A percentile compares a stretch with the other conserved stretches of the same genome.
Evolutionary conservation across 2,113 vertebrate genomes (phyloP).

Genomic region (Neodon shergylaensis): DNA sequence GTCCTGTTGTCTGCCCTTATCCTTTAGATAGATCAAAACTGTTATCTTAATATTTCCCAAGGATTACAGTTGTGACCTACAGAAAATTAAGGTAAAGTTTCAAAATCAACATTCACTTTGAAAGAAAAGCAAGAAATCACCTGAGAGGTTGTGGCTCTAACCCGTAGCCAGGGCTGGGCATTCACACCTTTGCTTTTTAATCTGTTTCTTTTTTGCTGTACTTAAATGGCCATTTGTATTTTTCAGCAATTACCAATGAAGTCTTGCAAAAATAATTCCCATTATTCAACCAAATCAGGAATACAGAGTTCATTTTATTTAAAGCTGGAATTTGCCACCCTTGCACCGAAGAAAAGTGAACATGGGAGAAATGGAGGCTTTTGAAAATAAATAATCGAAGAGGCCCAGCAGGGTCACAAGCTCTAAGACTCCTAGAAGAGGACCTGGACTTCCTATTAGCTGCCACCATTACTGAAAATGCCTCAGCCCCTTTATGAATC

Average conservation of each 20-base stretch:
- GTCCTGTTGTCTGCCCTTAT: conserved; percentile 45
- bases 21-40: background rate
- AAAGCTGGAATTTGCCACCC: conserved; percentile 18
- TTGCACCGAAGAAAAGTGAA: conserved; percentile 45
- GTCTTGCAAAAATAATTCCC: conserved; percentile 13
- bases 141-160: conserved; percentile 6
- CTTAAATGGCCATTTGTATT: conserved; percentile 40
- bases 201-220: conserved; percentile 49
- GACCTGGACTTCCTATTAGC: background rate
- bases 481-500: conserved; percentile 4
- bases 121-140: conserved; percentile 56
- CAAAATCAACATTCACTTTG: conserved; percentile 62
- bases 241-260: background rate
- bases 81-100: conserved; percentile 49
- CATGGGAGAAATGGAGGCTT: conserved; percentile 8
- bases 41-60: conserved; percentile 40
- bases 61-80: conserved; percentile 22
- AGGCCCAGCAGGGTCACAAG: background rate
- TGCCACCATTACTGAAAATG: conserved; percentile 26
- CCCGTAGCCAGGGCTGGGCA: background rate
- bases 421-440: conserved; percentile 1
- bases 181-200: background rate
- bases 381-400: conserved; percentile 55
- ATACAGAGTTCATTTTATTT: background rate
- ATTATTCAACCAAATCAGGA: conserved; percentile 43